Base-by-base conservation (phyloP, 2,113 vertebrate genomes). In the Thinocorus orbignyianus region DNA sequence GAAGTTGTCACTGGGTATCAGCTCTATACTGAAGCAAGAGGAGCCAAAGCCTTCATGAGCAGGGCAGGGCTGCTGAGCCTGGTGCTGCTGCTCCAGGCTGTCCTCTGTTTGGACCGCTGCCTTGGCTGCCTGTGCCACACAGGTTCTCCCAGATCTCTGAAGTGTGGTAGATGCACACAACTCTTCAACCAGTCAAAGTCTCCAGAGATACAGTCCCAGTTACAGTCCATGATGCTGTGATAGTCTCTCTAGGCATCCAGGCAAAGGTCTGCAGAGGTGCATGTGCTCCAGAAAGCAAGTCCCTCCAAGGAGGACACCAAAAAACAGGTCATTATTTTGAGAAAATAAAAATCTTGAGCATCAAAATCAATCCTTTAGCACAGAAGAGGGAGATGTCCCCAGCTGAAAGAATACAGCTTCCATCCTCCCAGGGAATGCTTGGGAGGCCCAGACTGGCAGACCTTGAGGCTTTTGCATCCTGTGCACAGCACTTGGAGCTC, bases 311-410 rank as follows among this genome's bases (percentile, higher is more conserved):
- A 44, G 26, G 35, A 35, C 68, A 44, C 33, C 19, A 41, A 76
- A 60, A 49, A 11, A 0, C 14, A 55, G 17, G 25, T 41, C 1
- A 0, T 23, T 52, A 54, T 31, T 74, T 24, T 25, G 17, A 4
- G 7, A 13, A 31, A 48, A 3, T 7, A 15, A 35, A 54, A 41
- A 26, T 41, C 41, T 30, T 48, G 7, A 78, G 12, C 51, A 55
- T 48, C 25, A 46, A 41, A 61, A 25, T 25, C 52, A 30, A 1
- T 30, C 55, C 72, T 88, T 65, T 66, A 71, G 20, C 46, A 26
- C 17, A 54, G 49, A 65, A 24, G 28, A 62, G 1, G 39, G 15
- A 82, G 8, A n/a, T 11, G 13, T 26, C 31, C 31, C n/a, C 81
- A 55, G 5, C 26, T 91, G 46, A 25, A 78, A 46, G 8, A 20